Evolutionary conservation across 2,113 vertebrate genomes (phyloP), one percentile per base, ranked within the genome.

Genomic region (Xiphophorus maculatus): DNA sequence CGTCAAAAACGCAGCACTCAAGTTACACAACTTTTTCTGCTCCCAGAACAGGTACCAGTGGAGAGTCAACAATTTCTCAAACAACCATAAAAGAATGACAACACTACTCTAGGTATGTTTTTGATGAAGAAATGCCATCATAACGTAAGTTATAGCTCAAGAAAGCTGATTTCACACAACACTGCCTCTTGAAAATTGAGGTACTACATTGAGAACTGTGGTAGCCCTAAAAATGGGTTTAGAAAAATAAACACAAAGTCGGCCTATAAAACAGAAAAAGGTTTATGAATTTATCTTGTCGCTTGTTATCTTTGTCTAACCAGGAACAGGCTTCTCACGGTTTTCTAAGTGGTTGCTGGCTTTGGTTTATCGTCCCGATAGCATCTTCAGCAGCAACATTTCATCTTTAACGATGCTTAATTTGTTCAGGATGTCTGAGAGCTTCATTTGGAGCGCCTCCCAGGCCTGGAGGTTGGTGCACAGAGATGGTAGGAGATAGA

Each of bases 321-420:
- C 6, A 77, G 42, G 61, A 77, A 48, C 75, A 65, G 71, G 51
- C 72, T 74, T 40, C 37, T 74, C 3, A 0, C 63, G 69, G 67
- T 30, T 74, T 73, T 73, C 66, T 44, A 69, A 73, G 71, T 81
- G 82, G 54, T 81, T 83, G 40, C 68, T 64, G 30, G 74, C 74
- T 61, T 71, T 63, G 73, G 54, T 69, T 80, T 71, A 66, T 30
- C 5, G 37, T 10, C 29, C 76, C 44, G 81, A 90, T 87, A 83
- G 69, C 71, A 86, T 88, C 83, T 86, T 73, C 60, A 71, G 66
- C 84, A 76, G 80, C 81, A 86, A 74, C 81, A 89, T 87, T 79
- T 90, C 80, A 81, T 88, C 83, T 84, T 78, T 80, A 87, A 74
- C 64, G 13, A 77, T 2, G 22, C 68, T 70, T 90, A 80, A 90